Base-by-base conservation (phyloP, 2,797 vertebrate species). In the Tauraco hartlaubi region DNA sequence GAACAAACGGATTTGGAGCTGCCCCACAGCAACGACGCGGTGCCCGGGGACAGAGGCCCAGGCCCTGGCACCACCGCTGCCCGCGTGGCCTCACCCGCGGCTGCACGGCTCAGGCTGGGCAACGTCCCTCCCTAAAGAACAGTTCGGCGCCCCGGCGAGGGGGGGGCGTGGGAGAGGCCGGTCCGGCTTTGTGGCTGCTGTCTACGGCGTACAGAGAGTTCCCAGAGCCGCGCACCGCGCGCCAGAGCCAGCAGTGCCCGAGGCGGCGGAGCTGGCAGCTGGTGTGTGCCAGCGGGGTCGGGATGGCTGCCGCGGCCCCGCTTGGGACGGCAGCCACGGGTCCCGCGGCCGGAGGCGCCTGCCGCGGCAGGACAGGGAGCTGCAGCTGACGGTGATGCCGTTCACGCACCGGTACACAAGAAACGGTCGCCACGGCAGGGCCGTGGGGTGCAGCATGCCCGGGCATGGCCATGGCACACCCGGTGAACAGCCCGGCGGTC, bases 101-200 rank as follows among this genome's bases (percentile, higher is more conserved):
- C 25, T 15, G 51, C 62, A 7, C 3, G 5, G 20, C 51, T 46
- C 12, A 12, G 39, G 39, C 9, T 41, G 39, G 39, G 39, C 39
- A 41, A 41, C 12, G 39, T 41, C 39, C 39, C 39, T 41, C n/a
- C 71, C 21, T 12, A 26, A 26, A 51, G 37, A 39, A 39, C 13
- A 48, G 19, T 17, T 43, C 17, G 9, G 90, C 4, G 3, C 26
- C 79, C 58, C 3, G 7, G 75, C 2, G 23, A 55, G 31, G n/a
- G 7, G 37, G 26, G 23, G 67, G n/a, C 81, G 81, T 95, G 94
- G 91, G 91, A 95, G 91, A 89, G 77, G 72, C 67, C 62, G 18
- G 11, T 11, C 7, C 2, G 6, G 23, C 85, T 91, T 91, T 86
- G 94, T 86, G 62, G 68, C 52, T 17, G 49, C 49, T 9, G 16